A percentile compares a stretch with the other conserved stretches of the same genome.
phyloP scores from a whole-genome alignment of 2,797 vertebrate genomes.

The Mustela erminea region DNA sequence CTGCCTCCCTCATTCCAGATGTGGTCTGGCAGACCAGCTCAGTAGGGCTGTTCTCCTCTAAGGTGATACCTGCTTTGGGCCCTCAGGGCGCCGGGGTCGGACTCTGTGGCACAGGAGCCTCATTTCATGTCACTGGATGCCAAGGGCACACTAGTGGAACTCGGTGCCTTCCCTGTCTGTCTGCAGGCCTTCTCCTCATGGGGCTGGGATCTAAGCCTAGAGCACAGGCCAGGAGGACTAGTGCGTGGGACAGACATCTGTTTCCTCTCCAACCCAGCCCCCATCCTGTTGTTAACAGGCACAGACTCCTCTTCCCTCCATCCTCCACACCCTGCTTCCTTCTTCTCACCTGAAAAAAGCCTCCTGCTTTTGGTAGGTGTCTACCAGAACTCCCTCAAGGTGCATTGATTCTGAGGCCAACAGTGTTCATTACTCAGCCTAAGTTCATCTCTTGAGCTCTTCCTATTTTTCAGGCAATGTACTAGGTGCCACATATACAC shows the following conservation, averaged over 20 bases:
- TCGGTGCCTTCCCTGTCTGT: background rate
- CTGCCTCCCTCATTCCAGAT: background rate
- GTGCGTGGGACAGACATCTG: no score
- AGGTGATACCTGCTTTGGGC: background rate
- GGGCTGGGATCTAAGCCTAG: background rate
- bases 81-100: background rate
- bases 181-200: background rate
- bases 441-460: background rate
- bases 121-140: background rate
- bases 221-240: background rate
- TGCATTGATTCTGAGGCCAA: background rate
- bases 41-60: no score
- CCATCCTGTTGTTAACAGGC: background rate
- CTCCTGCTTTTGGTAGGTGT: background rate
- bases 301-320: background rate
- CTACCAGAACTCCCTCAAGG: background rate
- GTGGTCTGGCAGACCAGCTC: no score
- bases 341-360: background rate
- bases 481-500: no score
- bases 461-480: background rate
- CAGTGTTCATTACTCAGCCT: background rate
- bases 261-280: background rate
- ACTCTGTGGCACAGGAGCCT: background rate
- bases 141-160: background rate
- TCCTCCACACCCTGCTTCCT: background rate